Conservation (phyloP, 2,888 invertebrate genomes). For the Ophion ventricosus region DNA sequence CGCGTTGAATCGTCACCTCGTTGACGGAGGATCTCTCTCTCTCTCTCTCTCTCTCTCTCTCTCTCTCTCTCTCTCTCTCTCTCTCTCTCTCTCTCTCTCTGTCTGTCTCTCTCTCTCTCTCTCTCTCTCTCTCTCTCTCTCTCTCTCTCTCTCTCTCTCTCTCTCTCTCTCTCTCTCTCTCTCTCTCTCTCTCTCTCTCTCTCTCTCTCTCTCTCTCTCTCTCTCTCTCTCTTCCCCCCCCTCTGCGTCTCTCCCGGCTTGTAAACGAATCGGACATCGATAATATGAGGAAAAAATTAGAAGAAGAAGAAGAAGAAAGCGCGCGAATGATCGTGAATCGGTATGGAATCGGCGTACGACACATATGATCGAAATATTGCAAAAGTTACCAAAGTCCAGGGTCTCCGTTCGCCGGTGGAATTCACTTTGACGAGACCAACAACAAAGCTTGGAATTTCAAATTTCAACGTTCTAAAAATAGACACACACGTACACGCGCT, state of each 20-base stretch:
- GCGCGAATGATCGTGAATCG: conserved; percentile 3
- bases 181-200: no score
- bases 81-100: no score
- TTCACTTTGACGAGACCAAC: not conserved
- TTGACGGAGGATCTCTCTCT: not conserved
- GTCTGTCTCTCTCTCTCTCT: no score
- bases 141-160: no score
- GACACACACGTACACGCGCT: not conserved
- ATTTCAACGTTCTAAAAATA: not conserved
- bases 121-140: no score
- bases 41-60: no score
- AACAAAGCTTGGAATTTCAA: conserved; percentile 4
- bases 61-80: no score
- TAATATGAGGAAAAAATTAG: not conserved
- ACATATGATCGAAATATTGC: not conserved
- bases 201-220: no score
- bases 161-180: no score
- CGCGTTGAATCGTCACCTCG: not conserved
- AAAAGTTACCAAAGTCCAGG: conserved; percentile 10
- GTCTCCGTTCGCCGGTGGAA: not conserved
- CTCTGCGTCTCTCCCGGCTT: no score
- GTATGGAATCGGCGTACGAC: not conserved
- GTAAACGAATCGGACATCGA: not conserved
- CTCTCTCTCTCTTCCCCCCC: no score
- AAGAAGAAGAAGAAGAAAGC: not conserved